Conservation (phyloP, 2,113 vertebrate genomes). For the Plecotus auritus region DNA sequence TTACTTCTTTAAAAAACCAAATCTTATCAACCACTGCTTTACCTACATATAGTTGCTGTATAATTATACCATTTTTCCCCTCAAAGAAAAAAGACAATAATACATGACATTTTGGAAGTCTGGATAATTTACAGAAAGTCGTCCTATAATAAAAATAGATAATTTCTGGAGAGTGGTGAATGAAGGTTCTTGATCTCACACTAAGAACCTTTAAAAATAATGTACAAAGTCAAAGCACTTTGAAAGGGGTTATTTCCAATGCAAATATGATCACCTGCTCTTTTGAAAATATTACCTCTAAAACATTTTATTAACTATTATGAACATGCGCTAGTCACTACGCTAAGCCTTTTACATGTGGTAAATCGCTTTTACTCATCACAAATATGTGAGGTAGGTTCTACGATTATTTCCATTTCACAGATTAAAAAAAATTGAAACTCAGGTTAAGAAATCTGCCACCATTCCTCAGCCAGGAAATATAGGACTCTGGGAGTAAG, state of each 20-base stretch:
- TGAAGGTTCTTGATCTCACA: not conserved
- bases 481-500: not conserved
- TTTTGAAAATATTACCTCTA: not conserved
- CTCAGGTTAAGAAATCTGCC: not conserved
- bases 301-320: not conserved
- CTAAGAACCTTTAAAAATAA: not conserved
- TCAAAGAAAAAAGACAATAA: not conserved
- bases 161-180: not conserved
- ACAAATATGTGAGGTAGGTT: not conserved
- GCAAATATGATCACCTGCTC: not conserved
- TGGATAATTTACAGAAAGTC: conserved; percentile 1
- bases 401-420: not conserved
- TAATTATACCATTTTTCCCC: not conserved
- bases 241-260: not conserved
- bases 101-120: not conserved
- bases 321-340: not conserved
- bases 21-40: not conserved
- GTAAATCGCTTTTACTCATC: not conserved
- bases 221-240: not conserved
- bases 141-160: not conserved
- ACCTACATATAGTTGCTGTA: not conserved
- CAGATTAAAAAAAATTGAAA: not conserved
- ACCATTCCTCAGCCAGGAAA: not conserved
- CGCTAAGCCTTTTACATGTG: not conserved
- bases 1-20: not conserved